Evolutionary conservation across 2,888 invertebrate species (phyloP).

Genomic region (Ferdinandea cuprea): DNA sequence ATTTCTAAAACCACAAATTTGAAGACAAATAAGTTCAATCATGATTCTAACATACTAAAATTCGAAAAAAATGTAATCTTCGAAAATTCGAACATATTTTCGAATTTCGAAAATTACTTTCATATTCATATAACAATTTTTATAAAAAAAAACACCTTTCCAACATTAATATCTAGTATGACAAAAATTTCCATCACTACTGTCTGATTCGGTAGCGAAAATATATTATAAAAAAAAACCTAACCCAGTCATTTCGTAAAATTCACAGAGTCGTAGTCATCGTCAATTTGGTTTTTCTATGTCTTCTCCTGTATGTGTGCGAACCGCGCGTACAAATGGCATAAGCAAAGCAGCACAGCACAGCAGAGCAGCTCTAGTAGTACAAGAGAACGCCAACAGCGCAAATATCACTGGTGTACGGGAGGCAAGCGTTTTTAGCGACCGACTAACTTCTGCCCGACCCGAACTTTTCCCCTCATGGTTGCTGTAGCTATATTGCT

Average conservation of each 20-base stretch:
- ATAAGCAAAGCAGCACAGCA: conserved; percentile 45
- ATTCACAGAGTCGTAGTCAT: conserved; percentile 65
- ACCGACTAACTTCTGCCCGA: conserved; percentile 76
- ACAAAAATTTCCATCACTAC: conserved; percentile 38
- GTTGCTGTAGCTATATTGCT: neutral
- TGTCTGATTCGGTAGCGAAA: conserved; percentile 31
- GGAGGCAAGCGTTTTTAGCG: conserved; percentile 81
- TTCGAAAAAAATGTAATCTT: neutral
- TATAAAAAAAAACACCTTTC: neutral
- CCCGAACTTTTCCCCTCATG: conserved; percentile 41
- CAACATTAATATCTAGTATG: conserved; percentile 8
- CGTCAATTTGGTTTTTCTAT: conserved; percentile 67
- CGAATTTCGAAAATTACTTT: neutral
- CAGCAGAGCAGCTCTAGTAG: conserved; percentile 69
- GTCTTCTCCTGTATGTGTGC: conserved; percentile 38
- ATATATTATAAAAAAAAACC: conserved; percentile 34
- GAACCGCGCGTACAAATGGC: conserved; percentile 43
- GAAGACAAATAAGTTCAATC: no score
- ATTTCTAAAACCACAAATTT: no score
- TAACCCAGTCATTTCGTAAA: conserved; percentile 69
- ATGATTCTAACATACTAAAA: no score
- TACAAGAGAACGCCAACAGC: conserved; percentile 80
- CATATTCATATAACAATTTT: neutral
- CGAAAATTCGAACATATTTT: conserved; percentile 5
- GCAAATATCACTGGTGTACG: conserved; percentile 79